Percentiles rank a stretch among this genome's conserved stretches.
Evolutionary conservation across 2,797 vertebrate species (phyloP).

Genomic region (Coregonus sp.): DNA sequence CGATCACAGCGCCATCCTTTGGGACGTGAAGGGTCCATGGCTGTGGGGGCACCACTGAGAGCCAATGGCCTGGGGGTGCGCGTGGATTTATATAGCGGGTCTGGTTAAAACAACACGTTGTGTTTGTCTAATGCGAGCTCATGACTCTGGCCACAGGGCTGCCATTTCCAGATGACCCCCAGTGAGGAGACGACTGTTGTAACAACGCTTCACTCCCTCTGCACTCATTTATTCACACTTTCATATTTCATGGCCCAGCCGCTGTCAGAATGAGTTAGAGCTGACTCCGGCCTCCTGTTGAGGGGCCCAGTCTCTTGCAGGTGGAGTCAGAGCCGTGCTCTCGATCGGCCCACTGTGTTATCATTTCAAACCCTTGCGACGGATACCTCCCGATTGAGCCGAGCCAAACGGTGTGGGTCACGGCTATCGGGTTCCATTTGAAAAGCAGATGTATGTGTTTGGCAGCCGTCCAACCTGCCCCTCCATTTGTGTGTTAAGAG

Average conservation of each 20-base stretch:
- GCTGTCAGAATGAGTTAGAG: constrained; percentile 34
- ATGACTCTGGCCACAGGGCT: constrained; percentile 52
- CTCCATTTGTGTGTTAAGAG: constrained; percentile 4
- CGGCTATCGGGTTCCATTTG: constrained; percentile 46
- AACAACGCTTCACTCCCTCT: neutral
- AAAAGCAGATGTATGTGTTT: constrained; percentile 61
- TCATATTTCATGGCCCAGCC: constrained; percentile 17
- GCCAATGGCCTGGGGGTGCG: neutral
- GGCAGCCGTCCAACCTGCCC: constrained; percentile 31
- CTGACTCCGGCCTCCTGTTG: neutral
- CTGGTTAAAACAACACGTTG: constrained; percentile 59
- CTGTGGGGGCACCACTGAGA: neutral
- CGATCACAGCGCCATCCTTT: constrained; percentile 62
- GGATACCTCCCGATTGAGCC: constrained; percentile 7
- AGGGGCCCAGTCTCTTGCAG: constrained; percentile 25
- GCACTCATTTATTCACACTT: constrained; percentile 34
- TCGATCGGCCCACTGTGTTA: constrained; percentile 20
- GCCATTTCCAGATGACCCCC: constrained; percentile 46
- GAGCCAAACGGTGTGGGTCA: neutral
- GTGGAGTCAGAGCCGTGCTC: constrained; percentile 24
- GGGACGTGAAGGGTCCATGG: constrained; percentile 28
- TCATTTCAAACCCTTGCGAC: constrained; percentile 19
- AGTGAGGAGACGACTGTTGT: constrained; percentile 7
- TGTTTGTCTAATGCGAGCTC: constrained; percentile 58
- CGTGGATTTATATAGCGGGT: constrained; percentile 7